These are phyloP conservation scores for Andrena chrysosceles DNA, from an alignment of 2,888 invertebrate species.

Conservation along the genomic window DNA sequence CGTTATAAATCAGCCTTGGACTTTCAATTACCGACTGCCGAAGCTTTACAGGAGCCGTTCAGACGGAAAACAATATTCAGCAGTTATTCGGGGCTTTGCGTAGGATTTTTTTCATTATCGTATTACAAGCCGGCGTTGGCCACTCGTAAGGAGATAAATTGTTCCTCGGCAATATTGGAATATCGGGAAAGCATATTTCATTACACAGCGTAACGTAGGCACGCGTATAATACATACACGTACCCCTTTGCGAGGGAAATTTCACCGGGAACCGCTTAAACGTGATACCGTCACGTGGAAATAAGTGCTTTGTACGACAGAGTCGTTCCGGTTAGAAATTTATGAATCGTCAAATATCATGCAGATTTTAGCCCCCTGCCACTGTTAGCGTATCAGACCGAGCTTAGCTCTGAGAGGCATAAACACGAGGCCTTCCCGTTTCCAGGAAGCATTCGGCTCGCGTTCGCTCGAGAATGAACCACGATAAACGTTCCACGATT, in stretches of 20 bases:
- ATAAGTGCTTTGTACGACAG: slow-evolving; percentile 65
- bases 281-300: slow-evolving; percentile 64
- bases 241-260: slow-evolving; percentile 52
- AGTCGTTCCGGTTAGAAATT: slow-evolving; percentile 52
- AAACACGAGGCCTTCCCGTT: slow-evolving; percentile 6
- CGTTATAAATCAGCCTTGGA: slow-evolving; percentile 55
- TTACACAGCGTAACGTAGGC: slow-evolving; percentile 65
- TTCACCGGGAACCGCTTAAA: slow-evolving; percentile 66
- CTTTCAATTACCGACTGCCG: slow-evolving; percentile 60
- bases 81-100: slow-evolving; percentile 61
- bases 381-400: slow-evolving; percentile 5
- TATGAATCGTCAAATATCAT: slow-evolving; percentile 67
- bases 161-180: slow-evolving; percentile 79
- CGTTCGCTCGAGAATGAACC: not conserved
- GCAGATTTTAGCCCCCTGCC: slow-evolving; percentile 43
- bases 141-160: slow-evolving; percentile 77
- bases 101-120: slow-evolving; percentile 76
- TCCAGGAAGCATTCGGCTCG: not conserved
- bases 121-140: slow-evolving; percentile 60
- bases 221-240: slow-evolving; percentile 48
- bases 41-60: slow-evolving; percentile 39
- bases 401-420: not conserved
- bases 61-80: slow-evolving; percentile 65
- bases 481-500: not conserved
- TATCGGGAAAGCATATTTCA: slow-evolving; percentile 81